Conservation (phyloP, 2,888 invertebrate species). For the Dolichomitus sp. region DNA sequence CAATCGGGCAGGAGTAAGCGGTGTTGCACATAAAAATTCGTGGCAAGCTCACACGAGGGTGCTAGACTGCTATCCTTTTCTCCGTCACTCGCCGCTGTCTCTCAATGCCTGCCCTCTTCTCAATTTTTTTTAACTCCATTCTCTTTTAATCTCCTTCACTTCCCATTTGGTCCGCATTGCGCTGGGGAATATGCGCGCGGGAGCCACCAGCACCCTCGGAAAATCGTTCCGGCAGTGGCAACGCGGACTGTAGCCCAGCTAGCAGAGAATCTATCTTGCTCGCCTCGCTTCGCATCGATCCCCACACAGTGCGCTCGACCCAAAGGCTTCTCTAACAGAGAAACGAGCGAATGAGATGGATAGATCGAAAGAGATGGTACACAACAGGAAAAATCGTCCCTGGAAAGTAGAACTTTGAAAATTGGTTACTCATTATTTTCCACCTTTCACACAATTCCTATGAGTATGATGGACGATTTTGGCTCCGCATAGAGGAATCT, state of each 20-base stretch:
- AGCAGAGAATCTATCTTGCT: slow-evolving; percentile 55
- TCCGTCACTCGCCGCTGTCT: slow-evolving; percentile 43
- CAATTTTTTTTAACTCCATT: slow-evolving; percentile 55
- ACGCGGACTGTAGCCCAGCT: slow-evolving; percentile 46
- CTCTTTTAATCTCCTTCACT: slow-evolving; percentile 67
- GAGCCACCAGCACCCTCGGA: slow-evolving; percentile 44
- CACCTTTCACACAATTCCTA: neutral
- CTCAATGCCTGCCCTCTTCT: slow-evolving; percentile 49
- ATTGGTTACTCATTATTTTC: slow-evolving; percentile 9
- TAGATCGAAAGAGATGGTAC: slow-evolving; percentile 11
- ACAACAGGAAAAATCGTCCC: slow-evolving; percentile 10
- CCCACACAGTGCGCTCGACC: slow-evolving; percentile 28
- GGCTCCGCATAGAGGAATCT: neutral
- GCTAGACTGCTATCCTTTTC: slow-evolving; percentile 25
- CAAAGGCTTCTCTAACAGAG: slow-evolving; percentile 32
- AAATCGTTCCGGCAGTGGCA: slow-evolving; percentile 59
- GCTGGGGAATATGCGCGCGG: slow-evolving; percentile 62
- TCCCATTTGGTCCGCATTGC: slow-evolving; percentile 64
- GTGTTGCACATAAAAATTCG: slow-evolving; percentile 59
- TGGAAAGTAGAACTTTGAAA: neutral
- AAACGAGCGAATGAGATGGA: slow-evolving; percentile 42
- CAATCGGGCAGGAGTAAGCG: slow-evolving; percentile 49
- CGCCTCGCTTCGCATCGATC: slow-evolving; percentile 62
- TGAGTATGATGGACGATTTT: neutral
- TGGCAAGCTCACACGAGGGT: slow-evolving; percentile 31